These are phyloP conservation scores for Cantharis flavilabris DNA, from an alignment of 2,888 invertebrate genomes.

Conservation along the genomic window DNA sequence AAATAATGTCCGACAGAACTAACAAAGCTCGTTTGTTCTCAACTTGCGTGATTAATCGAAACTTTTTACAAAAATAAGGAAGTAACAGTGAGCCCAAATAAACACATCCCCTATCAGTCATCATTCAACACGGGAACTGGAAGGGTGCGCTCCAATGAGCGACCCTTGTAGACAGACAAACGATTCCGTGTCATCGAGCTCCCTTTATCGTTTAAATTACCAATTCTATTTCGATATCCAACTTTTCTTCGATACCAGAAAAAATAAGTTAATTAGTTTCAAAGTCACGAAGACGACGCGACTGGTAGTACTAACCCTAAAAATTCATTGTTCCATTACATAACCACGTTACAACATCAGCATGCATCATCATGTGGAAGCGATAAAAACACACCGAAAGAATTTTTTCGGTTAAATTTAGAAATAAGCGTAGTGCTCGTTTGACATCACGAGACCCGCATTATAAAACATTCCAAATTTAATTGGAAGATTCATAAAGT, in stretches of 20 bases:
- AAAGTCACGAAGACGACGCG: neutral
- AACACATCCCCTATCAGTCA: slow-evolving; percentile 8
- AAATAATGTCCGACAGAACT: neutral
- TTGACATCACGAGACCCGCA: neutral
- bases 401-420: neutral
- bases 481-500: slow-evolving; percentile 2
- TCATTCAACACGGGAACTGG: slow-evolving; percentile 12
- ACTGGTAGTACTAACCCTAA: neutral
- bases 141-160: slow-evolving; percentile 10
- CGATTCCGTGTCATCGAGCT: slow-evolving; percentile 17
- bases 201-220: slow-evolving; percentile 15
- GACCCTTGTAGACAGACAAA: slow-evolving; percentile 16
- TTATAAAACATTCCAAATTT: neutral
- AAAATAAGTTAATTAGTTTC: neutral
- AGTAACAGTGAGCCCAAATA: slow-evolving; percentile 3
- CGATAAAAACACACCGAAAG: neutral
- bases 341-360: neutral
- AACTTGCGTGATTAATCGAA: neutral
- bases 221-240: neutral
- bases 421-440: neutral
- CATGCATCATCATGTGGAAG: neutral
- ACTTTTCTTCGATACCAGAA: neutral
- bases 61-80: neutral
- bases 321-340: neutral
- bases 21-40: neutral